Evolutionary conservation across 2,888 invertebrate genomes (phyloP).

Genomic region (Bruchidius siliquastri): DNA sequence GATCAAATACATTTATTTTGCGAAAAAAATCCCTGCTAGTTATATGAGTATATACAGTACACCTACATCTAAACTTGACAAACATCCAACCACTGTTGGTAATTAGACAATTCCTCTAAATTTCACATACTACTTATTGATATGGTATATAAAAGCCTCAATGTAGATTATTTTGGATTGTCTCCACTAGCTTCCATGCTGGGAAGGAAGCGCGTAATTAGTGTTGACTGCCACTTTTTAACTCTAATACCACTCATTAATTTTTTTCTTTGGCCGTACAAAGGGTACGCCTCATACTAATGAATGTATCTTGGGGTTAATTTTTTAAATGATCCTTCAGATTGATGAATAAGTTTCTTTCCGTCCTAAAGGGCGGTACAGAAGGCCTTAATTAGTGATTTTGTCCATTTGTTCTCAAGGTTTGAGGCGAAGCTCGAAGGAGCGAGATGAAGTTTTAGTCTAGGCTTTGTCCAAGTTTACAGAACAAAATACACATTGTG

Average conservation of each 20-base stretch:
- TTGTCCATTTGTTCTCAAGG: not conserved
- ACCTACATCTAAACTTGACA: no score
- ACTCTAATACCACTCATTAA: not conserved
- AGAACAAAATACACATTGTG: no score
- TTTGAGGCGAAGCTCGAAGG: not conserved
- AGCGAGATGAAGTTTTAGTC: not conserved
- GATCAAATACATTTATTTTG: no score
- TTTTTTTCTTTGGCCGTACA: not conserved
- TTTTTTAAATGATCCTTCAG: not conserved
- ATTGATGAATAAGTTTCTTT: not conserved
- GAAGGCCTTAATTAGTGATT: not conserved
- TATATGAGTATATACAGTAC: no score
- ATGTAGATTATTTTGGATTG: not conserved
- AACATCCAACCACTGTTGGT: no score
- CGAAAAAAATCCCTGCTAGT: no score
- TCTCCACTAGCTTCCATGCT: no score
- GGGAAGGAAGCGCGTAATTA: not conserved
- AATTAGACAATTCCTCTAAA: not conserved
- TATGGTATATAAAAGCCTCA: not conserved
- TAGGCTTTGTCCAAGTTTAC: no score
- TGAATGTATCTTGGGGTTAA: not conserved
- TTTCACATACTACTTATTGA: not conserved
- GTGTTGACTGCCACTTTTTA: not conserved
- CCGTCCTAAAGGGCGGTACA: not conserved
- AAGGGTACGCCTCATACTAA: not conserved